Evolutionary conservation across 37 sponge, comb jelly and placozoan species (phyloP).

Genomic region (Cladorhizidae sp.): DNA sequence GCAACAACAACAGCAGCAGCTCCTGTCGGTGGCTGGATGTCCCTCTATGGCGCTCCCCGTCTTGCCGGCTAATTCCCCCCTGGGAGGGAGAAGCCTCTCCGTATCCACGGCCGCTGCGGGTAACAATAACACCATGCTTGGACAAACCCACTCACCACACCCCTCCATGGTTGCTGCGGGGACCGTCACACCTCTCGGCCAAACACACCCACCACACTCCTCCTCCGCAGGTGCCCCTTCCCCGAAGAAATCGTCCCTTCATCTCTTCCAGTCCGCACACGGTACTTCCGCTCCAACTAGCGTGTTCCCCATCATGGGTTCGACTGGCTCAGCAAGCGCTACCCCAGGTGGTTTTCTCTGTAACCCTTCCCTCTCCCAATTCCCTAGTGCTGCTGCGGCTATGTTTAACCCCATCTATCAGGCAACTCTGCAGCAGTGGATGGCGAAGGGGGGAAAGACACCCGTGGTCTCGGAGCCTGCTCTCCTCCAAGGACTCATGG

Average conservation of each 20-base stretch:
- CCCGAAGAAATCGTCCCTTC: conserved; percentile 22
- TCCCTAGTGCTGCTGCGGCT: conserved; percentile 4
- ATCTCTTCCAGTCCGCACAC: not conserved
- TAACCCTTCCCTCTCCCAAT: conserved; percentile 37
- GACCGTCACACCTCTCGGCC: not conserved
- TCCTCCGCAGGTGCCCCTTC: conserved; percentile 3
- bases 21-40: not conserved
- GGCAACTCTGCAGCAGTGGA: conserved; percentile 22
- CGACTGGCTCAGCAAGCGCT: not conserved
- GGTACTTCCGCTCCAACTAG: not conserved
- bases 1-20: not conserved
- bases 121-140: not conserved
- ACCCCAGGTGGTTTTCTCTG: conserved; percentile 7
- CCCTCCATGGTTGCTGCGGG: not conserved
- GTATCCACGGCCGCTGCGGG: conserved; percentile 8
- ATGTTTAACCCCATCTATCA: conserved; percentile 31
- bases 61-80: not conserved
- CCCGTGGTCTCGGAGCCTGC: conserved; percentile 23
- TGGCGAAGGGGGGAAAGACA: not conserved
- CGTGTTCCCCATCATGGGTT: conserved; percentile 6
- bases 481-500: conserved; percentile 25
- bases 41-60: not conserved
- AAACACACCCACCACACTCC: not conserved
- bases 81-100: not conserved
- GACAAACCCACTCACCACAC: conserved; percentile 28